phyloP scores from a whole-genome alignment of 2,113 vertebrate genomes.

The Ornithorhynchus anatinus region DNA sequence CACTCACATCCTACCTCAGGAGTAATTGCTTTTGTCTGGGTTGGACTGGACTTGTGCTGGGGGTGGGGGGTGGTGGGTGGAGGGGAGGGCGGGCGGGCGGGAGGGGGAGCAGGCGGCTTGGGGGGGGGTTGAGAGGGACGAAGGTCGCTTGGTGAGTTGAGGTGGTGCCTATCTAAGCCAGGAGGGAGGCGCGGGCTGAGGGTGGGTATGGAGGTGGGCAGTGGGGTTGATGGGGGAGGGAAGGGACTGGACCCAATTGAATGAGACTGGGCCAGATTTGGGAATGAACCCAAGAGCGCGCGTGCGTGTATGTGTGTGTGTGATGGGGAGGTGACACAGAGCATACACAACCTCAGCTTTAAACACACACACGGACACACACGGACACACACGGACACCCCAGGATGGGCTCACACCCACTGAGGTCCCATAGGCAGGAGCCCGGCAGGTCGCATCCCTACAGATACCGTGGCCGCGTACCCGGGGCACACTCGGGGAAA shows the following conservation, averaged over 20 bases:
- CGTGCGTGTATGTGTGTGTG: not conserved
- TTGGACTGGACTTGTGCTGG: conserved; percentile 63
- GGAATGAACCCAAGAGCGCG: not conserved
- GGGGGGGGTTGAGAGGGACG: conserved; percentile 64
- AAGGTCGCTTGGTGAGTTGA: conserved; percentile 62
- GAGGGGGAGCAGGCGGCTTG: conserved; percentile 42
- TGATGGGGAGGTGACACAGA: not conserved
- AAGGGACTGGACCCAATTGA: conserved; percentile 12
- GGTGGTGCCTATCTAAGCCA: conserved; percentile 37
- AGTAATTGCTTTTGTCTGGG: conserved; percentile 73
- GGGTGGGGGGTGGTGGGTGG: conserved; percentile 31
- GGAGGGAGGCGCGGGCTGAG: conserved; percentile 3
- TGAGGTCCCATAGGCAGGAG: too few relatives aligned
- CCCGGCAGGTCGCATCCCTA: too few relatives aligned
- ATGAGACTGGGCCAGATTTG: conserved; percentile 12
- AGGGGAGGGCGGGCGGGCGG: conserved; percentile 36
- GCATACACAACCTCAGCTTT: not conserved
- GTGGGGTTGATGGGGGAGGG: not conserved
- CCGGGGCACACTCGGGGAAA: too few relatives aligned
- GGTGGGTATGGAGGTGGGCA: not conserved
- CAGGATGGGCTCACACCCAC: too few relatives aligned
- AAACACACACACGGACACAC: conserved; percentile 6
- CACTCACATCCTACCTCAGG: conserved; percentile 64
- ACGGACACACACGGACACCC: not conserved
- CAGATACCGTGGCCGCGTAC: too few relatives aligned